Conservation (phyloP, 2,888 invertebrate species). For the Pachydiplax longipennis region DNA sequence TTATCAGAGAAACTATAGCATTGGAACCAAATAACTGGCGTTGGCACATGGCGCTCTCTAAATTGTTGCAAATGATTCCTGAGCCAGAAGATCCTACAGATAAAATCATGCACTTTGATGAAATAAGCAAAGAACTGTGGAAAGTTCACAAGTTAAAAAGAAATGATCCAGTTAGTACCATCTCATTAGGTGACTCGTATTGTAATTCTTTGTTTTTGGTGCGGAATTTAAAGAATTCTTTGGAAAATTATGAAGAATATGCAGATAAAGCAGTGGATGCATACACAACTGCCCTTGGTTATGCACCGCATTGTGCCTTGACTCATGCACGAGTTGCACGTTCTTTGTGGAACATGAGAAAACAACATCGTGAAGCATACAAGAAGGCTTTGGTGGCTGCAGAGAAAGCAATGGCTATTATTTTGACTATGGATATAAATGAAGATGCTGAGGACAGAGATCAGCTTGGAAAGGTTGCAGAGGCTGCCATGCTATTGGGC, state of each 20-base stretch:
- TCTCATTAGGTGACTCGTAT: neutral
- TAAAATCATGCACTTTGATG: neutral
- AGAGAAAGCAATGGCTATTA: neutral
- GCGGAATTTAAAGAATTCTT: neutral
- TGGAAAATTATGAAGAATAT: neutral
- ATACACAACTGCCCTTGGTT: neutral
- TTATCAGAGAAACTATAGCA: neutral
- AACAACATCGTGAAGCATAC: neutral
- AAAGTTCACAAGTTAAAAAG: neutral
- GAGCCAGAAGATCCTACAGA: neutral
- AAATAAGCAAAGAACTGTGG: neutral
- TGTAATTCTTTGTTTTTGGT: neutral
- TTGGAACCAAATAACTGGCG: slow-evolving; percentile 1
- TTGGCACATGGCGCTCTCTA: neutral
- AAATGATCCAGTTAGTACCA: neutral
- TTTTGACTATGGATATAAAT: neutral
- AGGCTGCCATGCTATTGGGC: neutral
- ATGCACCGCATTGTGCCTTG: neutral
- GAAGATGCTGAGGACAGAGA: neutral
- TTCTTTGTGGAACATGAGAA: neutral
- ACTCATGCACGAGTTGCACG: neutral
- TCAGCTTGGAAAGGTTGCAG: neutral
- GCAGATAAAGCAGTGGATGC: neutral
- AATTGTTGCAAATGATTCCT: neutral
- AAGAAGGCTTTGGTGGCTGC: neutral